phyloP scores from a whole-genome alignment of 2,797 vertebrate genomes.

The Cheirogaleus major region DNA sequence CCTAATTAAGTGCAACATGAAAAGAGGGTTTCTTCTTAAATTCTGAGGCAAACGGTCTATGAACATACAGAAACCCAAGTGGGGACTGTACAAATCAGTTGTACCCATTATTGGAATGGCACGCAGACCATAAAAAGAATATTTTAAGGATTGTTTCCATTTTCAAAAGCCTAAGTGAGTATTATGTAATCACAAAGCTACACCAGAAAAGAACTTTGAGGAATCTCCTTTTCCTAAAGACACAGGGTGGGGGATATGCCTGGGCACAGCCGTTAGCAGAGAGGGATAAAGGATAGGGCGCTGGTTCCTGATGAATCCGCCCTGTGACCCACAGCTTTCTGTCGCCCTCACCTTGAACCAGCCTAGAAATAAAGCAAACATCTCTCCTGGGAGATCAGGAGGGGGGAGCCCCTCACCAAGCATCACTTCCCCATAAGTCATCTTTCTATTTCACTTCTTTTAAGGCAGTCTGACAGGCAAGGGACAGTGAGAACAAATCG shows the following conservation, averaged over 20 bases:
- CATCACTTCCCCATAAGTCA: not conserved
- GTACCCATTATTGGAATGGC: not conserved
- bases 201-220: not conserved
- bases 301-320: not conserved
- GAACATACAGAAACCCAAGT: not conserved
- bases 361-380: not conserved
- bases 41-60: constrained; percentile 24
- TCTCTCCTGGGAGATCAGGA: not conserved
- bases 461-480: not conserved
- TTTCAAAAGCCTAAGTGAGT: constrained; percentile 14
- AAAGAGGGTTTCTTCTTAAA: constrained; percentile 24
- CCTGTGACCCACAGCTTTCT: not conserved
- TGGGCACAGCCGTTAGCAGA: not conserved
- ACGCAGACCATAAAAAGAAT: not conserved
- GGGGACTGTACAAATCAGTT: not conserved
- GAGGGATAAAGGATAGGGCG: not conserved
- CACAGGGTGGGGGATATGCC: too few relatives aligned
- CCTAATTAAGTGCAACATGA: constrained; percentile 32
- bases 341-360: not conserved
- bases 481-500: not conserved
- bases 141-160: constrained; percentile 10
- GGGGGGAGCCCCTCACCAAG: not conserved
- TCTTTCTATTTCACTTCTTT: not conserved
- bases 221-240: not conserved
- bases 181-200: not conserved